phyloP scores from a whole-genome alignment of 2,113 vertebrate genomes.

The Pithys albifrons region DNA sequence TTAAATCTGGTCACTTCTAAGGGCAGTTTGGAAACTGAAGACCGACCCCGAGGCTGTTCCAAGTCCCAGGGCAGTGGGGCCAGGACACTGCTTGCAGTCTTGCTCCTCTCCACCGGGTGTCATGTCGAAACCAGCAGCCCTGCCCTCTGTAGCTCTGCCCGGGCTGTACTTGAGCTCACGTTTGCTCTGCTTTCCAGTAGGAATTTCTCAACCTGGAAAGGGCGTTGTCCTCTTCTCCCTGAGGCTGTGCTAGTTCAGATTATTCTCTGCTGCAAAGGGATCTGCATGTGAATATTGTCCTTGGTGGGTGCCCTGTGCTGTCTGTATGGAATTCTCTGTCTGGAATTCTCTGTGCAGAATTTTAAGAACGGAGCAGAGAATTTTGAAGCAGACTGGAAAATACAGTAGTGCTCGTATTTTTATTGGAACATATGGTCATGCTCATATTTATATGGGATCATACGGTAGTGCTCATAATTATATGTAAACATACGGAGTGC shows the following conservation, averaged over 20 bases:
- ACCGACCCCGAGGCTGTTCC: not conserved
- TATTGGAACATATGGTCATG: too few species aligned
- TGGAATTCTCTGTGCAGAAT: not conserved
- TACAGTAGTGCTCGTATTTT: too few species aligned
- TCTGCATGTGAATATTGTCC: not conserved
- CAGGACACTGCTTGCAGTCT: not conserved
- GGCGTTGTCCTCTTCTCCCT: not conserved
- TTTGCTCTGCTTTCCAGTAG: not conserved
- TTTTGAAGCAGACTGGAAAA: not conserved
- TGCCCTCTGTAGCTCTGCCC: accelerated
- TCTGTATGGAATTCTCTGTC: not conserved
- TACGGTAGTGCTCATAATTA: too few species aligned
- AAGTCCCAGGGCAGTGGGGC: not conserved
- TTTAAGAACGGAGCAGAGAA: not conserved
- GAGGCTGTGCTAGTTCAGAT: not conserved
- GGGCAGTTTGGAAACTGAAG: not conserved
- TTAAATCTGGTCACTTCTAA: not conserved
- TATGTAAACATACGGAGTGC: too few species aligned
- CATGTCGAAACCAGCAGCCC: not conserved
- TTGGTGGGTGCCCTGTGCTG: accelerated
- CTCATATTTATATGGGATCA: too few species aligned
- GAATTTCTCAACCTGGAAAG: not conserved
- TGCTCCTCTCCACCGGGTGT: not conserved
- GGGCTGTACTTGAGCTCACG: not conserved
- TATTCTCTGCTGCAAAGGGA: not conserved